Conservation (phyloP, 2,113 vertebrate species). For the Haemorhous mexicanus region DNA sequence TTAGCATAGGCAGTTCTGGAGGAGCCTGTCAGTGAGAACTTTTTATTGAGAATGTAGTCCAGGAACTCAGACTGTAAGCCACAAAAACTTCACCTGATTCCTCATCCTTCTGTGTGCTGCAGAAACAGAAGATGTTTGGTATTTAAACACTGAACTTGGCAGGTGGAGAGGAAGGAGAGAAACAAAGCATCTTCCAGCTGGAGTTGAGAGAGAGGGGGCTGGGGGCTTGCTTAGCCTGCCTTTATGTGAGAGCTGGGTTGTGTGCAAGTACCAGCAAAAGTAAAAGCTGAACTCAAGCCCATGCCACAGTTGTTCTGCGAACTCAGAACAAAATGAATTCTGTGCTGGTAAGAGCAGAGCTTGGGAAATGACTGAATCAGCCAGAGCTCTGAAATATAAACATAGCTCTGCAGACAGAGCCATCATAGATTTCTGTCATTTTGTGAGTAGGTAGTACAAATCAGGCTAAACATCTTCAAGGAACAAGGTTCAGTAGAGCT, state of each 20-base stretch:
- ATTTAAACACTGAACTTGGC: background rate
- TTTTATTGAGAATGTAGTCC: background rate
- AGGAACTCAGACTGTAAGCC: background rate
- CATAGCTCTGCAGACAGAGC: background rate
- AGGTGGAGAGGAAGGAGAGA: background rate
- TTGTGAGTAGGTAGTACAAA: background rate
- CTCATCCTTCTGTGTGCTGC: background rate
- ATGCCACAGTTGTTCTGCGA: background rate
- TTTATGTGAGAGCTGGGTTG: background rate
- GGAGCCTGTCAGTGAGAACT: background rate
- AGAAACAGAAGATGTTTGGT: background rate
- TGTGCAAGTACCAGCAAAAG: background rate
- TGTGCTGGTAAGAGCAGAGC: background rate
- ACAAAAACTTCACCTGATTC: background rate
- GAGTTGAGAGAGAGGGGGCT: background rate
- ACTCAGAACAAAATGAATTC: background rate
- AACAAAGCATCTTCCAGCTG: background rate
- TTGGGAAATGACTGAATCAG: background rate
- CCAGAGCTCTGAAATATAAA: background rate
- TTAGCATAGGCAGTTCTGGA: background rate
- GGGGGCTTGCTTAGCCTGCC: background rate
- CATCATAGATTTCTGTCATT: conserved; percentile 11
- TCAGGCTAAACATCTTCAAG: background rate
- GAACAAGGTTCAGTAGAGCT: background rate
- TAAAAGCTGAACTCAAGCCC: background rate